These are phyloP conservation scores for Zygothrica quintamaculata DNA, from an alignment of 2,888 invertebrate species.

Conservation along the genomic window DNA sequence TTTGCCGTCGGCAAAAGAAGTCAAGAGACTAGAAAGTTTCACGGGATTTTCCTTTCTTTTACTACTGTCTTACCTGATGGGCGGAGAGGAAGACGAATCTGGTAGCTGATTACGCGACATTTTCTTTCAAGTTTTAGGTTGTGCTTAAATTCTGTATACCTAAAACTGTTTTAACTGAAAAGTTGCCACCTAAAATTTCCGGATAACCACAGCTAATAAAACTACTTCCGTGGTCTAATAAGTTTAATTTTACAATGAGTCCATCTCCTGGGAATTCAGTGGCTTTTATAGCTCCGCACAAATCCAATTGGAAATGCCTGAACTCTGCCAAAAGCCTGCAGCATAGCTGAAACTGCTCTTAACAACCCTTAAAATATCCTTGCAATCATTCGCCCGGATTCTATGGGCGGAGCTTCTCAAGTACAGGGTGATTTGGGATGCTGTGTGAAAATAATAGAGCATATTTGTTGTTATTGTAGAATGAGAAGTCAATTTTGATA, in stretches of 20 bases:
- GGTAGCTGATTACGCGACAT: constrained; percentile 87
- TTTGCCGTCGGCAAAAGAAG: constrained; percentile 32
- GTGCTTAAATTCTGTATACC: background rate
- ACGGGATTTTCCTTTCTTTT: background rate
- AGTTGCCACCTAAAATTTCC: constrained; percentile 4
- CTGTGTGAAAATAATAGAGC: constrained; percentile 51
- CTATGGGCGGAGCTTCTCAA: constrained; percentile 69
- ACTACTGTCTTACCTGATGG: constrained; percentile 85
- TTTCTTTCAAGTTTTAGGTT: constrained; percentile 12
- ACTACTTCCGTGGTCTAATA: constrained; percentile 60
- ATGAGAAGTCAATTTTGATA: constrained; percentile 19
- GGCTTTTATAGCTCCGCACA: constrained; percentile 71
- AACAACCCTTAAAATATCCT: constrained; percentile 63
- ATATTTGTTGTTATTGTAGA: constrained; percentile 22
- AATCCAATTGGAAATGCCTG: constrained; percentile 69
- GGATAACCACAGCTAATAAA: too few species aligned
- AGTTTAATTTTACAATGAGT: constrained; percentile 65
- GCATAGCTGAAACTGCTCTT: background rate
- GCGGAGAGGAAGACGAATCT: constrained; percentile 89
- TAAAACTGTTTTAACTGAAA: background rate
- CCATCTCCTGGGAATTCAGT: constrained; percentile 69
- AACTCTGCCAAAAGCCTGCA: constrained; percentile 33
- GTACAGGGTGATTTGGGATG: constrained; percentile 65
- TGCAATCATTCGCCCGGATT: constrained; percentile 60
- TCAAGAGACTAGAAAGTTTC: background rate